phyloP scores from a whole-genome alignment of 2,113 vertebrate species.

The Gambusia affinis region DNA sequence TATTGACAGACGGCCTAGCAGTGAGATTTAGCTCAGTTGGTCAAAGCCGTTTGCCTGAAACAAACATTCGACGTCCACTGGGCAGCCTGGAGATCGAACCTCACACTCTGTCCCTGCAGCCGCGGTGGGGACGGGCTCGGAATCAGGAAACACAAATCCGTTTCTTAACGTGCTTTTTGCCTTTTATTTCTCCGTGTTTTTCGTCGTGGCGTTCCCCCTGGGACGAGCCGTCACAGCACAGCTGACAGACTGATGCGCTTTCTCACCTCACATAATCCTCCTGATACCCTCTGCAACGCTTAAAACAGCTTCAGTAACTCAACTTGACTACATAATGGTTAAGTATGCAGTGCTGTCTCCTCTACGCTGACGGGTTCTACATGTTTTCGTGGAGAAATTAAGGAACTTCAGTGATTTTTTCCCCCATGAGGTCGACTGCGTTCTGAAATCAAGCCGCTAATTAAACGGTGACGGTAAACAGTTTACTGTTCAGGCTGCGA shows the following conservation, averaged over 20 bases:
- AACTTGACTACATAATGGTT: slow-evolving; percentile 17
- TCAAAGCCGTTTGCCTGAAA: slow-evolving; percentile 17
- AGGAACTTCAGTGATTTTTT: no score
- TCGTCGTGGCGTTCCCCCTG: neutral
- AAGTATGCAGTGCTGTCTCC: neutral
- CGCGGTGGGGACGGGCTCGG: neutral
- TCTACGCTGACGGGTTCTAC: slow-evolving; percentile 11
- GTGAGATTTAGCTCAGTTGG: neutral
- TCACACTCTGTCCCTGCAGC: neutral
- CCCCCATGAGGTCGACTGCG: no score
- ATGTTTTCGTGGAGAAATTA: neutral
- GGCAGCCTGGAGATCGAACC: slow-evolving; percentile 23
- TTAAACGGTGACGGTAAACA: no score
- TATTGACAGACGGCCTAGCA: slow-evolving; percentile 16
- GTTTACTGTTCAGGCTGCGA: no score
- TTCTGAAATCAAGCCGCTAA: no score
- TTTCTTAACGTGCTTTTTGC: neutral
- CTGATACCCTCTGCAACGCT: slow-evolving; percentile 6
- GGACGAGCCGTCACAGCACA: slow-evolving; percentile 32
- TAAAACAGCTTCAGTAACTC: slow-evolving; percentile 32
- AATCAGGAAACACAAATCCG: neutral
- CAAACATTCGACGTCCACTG: slow-evolving; percentile 12
- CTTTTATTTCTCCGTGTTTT: slow-evolving; percentile 12
- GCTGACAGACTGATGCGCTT: slow-evolving; percentile 13
- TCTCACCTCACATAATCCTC: slow-evolving; percentile 23